Conservation (phyloP, 2,797 vertebrate species). For the Macropodus opercularis region DNA sequence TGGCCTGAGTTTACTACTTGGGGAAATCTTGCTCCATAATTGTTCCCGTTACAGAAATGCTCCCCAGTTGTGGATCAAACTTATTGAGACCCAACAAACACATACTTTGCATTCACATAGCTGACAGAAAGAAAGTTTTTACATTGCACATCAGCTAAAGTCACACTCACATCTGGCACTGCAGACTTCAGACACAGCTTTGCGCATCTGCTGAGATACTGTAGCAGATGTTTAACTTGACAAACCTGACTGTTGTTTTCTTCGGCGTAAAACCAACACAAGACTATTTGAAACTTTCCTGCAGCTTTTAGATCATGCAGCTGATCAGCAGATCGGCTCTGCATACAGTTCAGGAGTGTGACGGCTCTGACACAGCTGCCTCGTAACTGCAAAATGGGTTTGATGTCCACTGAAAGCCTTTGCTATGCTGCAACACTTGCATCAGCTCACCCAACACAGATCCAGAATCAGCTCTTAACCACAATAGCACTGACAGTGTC, state of each 20-base stretch:
- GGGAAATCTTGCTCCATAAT: constrained; percentile 32
- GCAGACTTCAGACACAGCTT: not conserved
- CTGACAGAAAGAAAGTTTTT: not conserved
- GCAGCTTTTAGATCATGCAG: not conserved
- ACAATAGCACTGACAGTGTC: too few species aligned
- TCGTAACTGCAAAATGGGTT: constrained; percentile 2
- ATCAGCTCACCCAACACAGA: not conserved
- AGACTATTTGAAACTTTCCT: not conserved
- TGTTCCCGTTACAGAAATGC: constrained; percentile 26
- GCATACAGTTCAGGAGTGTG: not conserved
- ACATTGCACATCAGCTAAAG: not conserved
- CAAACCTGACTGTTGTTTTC: not conserved
- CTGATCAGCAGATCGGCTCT: not conserved
- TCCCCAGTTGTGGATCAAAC: constrained; percentile 13
- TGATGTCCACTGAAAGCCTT: not conserved
- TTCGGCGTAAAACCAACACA: constrained; percentile 4
- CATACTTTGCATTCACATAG: constrained; percentile 3
- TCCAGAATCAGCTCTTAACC: constrained; percentile 2
- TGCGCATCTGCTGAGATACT: not conserved
- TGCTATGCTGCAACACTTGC: not conserved
- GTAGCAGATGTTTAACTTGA: not conserved
- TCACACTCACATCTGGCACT: constrained; percentile 2
- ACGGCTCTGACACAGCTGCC: constrained; percentile 5
- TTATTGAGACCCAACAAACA: not conserved
- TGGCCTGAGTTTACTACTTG: constrained; percentile 20